phyloP scores from a whole-genome alignment of 2,797 vertebrate species.

The Peromyscus attwateri region DNA sequence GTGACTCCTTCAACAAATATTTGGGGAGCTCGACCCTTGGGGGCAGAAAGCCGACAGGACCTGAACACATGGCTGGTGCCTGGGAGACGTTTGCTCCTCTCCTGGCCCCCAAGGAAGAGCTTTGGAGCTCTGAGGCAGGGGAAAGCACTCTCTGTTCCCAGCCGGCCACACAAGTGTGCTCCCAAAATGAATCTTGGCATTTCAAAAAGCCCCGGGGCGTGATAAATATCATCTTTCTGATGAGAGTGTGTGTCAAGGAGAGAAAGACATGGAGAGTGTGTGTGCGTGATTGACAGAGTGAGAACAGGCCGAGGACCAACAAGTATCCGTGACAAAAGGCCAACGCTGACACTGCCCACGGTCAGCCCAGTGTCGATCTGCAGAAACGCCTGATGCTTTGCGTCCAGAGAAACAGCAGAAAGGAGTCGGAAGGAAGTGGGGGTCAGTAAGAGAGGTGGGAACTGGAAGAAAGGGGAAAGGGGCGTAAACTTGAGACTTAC shows the following conservation, averaged over 20 bases:
- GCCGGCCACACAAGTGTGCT: slow-evolving; percentile 70
- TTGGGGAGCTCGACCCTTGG: not conserved
- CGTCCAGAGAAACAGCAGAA: not conserved
- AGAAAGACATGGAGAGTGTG: not conserved
- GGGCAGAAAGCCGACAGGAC: slow-evolving; percentile 59
- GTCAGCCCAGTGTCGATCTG: not conserved
- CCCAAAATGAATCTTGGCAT: slow-evolving; percentile 73
- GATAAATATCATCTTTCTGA: slow-evolving; percentile 73
- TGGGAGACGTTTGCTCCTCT: not conserved
- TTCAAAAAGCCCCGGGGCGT: slow-evolving; percentile 59
- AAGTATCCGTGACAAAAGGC: not conserved
- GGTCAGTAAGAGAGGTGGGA: not conserved
- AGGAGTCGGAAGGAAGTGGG: not conserved
- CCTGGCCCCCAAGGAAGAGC: slow-evolving; percentile 28
- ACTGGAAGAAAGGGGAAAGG: not conserved
- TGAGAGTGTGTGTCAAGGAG: slow-evolving; percentile 61
- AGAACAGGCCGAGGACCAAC: not conserved
- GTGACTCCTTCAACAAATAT: slow-evolving; percentile 60
- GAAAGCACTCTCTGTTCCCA: slow-evolving; percentile 74
- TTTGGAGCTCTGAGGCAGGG: slow-evolving; percentile 33
- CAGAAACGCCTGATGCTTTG: not conserved
- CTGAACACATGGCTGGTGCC: slow-evolving; percentile 56
- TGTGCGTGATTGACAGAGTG: not conserved
- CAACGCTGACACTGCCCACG: not conserved
- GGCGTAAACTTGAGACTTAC: not conserved